These are phyloP conservation scores for Liolophura sinensis DNA, from an alignment of 1,140 invertebrate species.

Conservation along the genomic window DNA sequence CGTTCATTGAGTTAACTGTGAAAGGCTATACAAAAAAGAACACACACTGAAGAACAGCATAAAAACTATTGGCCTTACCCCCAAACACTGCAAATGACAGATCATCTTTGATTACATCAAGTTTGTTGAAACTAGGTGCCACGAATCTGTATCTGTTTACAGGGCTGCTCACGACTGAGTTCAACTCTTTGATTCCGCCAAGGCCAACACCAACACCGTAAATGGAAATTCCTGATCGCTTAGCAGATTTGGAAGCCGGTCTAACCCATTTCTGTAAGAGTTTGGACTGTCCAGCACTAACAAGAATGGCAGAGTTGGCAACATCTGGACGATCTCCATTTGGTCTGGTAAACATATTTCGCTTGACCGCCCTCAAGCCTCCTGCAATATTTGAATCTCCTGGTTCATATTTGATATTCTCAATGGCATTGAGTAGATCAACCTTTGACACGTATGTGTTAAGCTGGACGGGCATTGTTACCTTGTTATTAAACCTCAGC, in stretches of 20 bases:
- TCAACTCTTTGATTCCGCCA: conserved; percentile 30
- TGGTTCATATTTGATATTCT: conserved; percentile 23
- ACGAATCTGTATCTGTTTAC: conserved; percentile 28
- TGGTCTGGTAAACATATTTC: conserved; percentile 19
- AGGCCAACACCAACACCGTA: conserved; percentile 43
- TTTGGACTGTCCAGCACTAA: conserved; percentile 35
- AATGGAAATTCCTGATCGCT: conserved; percentile 32
- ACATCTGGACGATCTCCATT: conserved; percentile 30
- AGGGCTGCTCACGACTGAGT: conserved; percentile 27
- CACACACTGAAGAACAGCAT: no score
- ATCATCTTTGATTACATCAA: no score
- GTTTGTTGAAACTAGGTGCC: conserved; percentile 32
- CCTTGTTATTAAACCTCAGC: conserved; percentile 27
- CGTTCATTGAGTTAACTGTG: no score
- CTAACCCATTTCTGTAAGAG: conserved; percentile 35
- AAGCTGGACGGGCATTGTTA: conserved; percentile 18
- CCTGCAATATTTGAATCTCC: conserved; percentile 28
- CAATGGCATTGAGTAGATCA: conserved; percentile 21
- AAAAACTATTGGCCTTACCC: no score
- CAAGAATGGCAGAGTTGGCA: conserved; percentile 19
- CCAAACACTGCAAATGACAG: no score
- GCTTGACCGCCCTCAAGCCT: conserved; percentile 18
- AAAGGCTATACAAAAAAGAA: no score
- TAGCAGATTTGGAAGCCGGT: conserved; percentile 28
- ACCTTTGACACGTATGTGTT: conserved; percentile 16